Percentiles rank a stretch among this genome's conserved stretches.
Conservation (phyloP, 1,140 invertebrate species). For the Eriosoma lanigerum region DNA sequence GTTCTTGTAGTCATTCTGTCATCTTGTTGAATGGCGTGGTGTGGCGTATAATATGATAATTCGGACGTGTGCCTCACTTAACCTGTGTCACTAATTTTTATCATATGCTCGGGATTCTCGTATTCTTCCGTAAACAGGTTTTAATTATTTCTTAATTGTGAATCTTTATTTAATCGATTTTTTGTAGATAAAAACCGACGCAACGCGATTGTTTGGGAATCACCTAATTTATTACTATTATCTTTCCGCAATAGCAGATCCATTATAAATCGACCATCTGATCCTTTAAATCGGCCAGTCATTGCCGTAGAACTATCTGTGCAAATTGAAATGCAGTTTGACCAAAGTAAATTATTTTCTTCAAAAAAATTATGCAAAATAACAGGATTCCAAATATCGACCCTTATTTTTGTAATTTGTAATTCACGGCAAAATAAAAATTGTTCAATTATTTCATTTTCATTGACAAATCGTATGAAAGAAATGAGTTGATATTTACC, state of each 20-base stretch:
- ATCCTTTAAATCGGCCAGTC: no score
- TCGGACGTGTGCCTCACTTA: slow-evolving; percentile 39
- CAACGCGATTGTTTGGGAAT: background rate
- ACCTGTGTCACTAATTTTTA: background rate
- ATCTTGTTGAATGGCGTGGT: slow-evolving; percentile 51
- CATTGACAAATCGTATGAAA: no score
- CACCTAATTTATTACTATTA: background rate
- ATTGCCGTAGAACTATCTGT: no score
- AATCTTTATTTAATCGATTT: background rate
- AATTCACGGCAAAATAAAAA: no score
- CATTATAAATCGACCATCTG: slow-evolving; percentile 14
- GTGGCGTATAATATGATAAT: slow-evolving; percentile 56
- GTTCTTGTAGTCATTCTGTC: no score
- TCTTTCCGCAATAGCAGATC: background rate
- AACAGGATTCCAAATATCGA: no score
- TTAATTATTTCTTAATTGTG: background rate
- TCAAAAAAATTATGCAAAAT: no score
- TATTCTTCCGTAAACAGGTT: background rate
- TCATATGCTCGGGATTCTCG: background rate
- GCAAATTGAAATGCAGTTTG: no score
- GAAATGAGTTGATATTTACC: no score
- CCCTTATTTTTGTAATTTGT: no score
- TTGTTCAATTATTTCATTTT: no score
- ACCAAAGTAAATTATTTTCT: background rate
- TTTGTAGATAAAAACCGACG: background rate